Percentiles rank a stretch among this genome's conserved stretches.
Conservation (phyloP, 1,140 invertebrate genomes). For the Maniola jurtina region DNA sequence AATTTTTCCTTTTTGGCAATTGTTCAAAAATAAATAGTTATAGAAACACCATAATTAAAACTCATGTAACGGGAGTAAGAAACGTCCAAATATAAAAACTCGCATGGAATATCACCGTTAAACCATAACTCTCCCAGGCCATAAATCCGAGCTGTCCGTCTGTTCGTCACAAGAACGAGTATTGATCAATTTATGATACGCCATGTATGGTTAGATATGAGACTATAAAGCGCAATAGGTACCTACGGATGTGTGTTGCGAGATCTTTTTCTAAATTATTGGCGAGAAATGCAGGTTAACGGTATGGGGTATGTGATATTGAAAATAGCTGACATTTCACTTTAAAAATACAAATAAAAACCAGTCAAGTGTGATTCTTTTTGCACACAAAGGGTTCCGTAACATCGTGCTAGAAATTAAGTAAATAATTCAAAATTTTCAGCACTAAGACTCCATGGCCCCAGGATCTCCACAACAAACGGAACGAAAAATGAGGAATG, state of each 20-base stretch:
- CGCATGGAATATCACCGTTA: slow-evolving; percentile 50
- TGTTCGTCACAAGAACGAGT: slow-evolving; percentile 58
- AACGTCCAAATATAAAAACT: slow-evolving; percentile 43
- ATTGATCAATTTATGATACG: slow-evolving; percentile 65
- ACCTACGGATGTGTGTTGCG: slow-evolving; percentile 13
- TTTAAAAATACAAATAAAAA: too few species aligned
- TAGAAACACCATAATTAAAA: background rate
- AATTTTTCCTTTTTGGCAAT: too few species aligned
- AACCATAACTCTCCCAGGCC: slow-evolving; percentile 48
- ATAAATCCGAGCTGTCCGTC: slow-evolving; percentile 57
- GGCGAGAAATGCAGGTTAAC: slow-evolving; percentile 11
- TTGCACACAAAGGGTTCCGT: too few species aligned
- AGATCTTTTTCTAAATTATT: slow-evolving; percentile 16
- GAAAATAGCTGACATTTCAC: background rate
- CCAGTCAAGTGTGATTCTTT: too few species aligned
- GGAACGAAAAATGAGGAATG: too few species aligned
- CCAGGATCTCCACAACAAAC: too few species aligned
- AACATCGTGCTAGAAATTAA: too few species aligned
- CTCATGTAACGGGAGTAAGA: slow-evolving; percentile 14
- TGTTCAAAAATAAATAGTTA: too few species aligned
- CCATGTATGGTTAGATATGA: slow-evolving; percentile 53
- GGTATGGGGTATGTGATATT: background rate
- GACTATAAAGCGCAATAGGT: slow-evolving; percentile 29
- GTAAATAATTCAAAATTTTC: too few species aligned
- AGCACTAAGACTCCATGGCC: too few species aligned